phyloP scores from a whole-genome alignment of 2,888 invertebrate species.

The Anoplius nigerrimus region DNA sequence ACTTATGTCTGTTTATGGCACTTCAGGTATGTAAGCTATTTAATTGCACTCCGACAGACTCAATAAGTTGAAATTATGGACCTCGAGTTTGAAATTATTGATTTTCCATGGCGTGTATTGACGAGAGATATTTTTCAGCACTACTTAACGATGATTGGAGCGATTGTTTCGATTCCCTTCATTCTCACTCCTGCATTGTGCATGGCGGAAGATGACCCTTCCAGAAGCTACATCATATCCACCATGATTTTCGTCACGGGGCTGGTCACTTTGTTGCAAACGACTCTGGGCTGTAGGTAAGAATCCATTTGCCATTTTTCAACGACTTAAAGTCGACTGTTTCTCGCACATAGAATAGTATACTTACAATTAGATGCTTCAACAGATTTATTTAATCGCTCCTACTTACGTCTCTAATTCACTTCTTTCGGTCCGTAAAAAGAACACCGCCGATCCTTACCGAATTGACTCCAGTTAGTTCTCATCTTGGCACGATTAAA shows the following conservation, averaged over 20 bases:
- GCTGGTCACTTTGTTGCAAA: slow-evolving; percentile 85
- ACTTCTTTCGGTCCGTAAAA: no score
- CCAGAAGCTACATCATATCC: slow-evolving; percentile 85
- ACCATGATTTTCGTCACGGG: slow-evolving; percentile 90
- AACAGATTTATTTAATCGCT: no score
- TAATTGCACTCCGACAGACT: no score
- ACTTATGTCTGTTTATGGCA: slow-evolving; percentile 87
- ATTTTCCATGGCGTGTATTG: background rate
- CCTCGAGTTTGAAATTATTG: background rate
- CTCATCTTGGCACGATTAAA: no score
- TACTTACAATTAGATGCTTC: no score
- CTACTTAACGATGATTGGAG: slow-evolving; percentile 90
- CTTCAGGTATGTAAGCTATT: slow-evolving; percentile 80
- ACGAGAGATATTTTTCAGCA: slow-evolving; percentile 76
- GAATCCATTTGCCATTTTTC: background rate
- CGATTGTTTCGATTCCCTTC: slow-evolving; percentile 88
- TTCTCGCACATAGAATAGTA: background rate
- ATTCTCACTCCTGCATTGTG: slow-evolving; percentile 88
- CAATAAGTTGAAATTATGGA: background rate
- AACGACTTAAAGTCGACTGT: background rate
- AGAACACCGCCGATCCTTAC: no score
- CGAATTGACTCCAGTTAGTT: no score
- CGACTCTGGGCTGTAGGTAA: slow-evolving; percentile 83
- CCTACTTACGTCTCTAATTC: no score
- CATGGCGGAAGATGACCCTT: slow-evolving; percentile 85